A percentile compares a stretch with the other conserved stretches of the same genome.
Conservation (phyloP, 2,113 vertebrate genomes). For the Rissa tridactyla region DNA sequence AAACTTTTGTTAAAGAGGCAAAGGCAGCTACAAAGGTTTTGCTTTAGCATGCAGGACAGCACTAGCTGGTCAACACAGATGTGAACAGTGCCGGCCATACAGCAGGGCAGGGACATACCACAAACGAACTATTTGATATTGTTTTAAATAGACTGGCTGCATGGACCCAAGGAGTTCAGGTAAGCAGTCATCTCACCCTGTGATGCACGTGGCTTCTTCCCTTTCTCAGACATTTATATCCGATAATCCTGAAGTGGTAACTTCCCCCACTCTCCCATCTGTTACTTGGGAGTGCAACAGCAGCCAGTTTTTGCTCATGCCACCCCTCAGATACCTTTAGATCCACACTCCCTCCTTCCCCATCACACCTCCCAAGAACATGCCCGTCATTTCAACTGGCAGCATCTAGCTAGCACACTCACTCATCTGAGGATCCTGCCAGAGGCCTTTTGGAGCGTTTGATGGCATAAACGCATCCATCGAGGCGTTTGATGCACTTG, state of each 20-base stretch:
- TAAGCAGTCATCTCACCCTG: neutral
- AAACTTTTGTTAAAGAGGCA: neutral
- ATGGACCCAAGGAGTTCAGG: neutral
- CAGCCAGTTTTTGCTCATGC: neutral
- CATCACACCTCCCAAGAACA: conserved; percentile 5
- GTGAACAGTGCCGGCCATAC: neutral
- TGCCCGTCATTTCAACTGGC: neutral
- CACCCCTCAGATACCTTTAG: neutral
- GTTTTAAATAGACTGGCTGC: neutral
- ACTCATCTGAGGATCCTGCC: conserved; percentile 88
- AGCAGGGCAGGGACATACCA: neutral
- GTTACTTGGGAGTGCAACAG: neutral
- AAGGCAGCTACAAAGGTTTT: neutral
- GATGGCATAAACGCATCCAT: conserved; percentile 95
- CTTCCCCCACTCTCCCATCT: neutral
- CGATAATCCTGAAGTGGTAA: neutral
- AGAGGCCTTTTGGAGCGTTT: conserved; percentile 87
- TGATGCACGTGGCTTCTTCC: neutral
- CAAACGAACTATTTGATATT: neutral
- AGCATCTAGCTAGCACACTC: conserved; percentile 69
- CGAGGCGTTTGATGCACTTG: conserved; percentile 95
- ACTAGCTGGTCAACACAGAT: neutral
- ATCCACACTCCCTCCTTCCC: neutral
- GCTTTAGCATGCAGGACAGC: neutral
- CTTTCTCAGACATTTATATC: neutral